These are phyloP conservation scores for Sebastes taczanowskii DNA, from an alignment of 2,797 vertebrate species.

Conservation along the genomic window DNA sequence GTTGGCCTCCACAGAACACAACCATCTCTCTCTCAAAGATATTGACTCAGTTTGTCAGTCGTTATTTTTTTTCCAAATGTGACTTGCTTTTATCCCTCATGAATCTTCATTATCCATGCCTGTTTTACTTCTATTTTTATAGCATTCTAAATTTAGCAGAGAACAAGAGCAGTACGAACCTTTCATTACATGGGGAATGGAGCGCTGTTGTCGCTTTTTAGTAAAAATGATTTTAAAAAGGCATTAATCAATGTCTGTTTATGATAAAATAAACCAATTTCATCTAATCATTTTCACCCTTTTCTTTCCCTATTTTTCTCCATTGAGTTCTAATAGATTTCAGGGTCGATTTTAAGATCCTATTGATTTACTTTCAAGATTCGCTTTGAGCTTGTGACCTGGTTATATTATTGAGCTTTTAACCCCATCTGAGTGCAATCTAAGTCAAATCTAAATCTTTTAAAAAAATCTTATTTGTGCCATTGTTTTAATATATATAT, in stretches of 20 bases:
- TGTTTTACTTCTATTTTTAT: background rate
- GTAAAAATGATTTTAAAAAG: background rate
- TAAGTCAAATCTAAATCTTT: background rate
- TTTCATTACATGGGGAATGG: background rate
- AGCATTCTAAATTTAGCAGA: background rate
- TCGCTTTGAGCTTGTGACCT: background rate
- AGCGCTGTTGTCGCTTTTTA: background rate
- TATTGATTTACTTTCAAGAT: background rate
- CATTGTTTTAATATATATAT: background rate
- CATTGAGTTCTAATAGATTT: background rate
- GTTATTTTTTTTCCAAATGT: background rate
- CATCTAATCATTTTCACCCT: background rate
- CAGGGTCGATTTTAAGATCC: background rate
- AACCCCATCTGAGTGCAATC: background rate
- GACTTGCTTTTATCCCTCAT: background rate
- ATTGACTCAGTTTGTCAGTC: background rate
- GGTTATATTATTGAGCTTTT: background rate
- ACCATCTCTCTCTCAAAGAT: background rate
- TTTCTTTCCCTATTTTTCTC: background rate
- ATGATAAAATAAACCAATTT: background rate
- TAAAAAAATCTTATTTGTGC: background rate
- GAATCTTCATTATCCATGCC: background rate
- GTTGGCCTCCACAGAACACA: slow-evolving; percentile 12
- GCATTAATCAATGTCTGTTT: background rate
- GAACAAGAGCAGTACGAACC: background rate